Conservation (phyloP, 2,797 vertebrate genomes). For the Apogon hyalosoma region DNA sequence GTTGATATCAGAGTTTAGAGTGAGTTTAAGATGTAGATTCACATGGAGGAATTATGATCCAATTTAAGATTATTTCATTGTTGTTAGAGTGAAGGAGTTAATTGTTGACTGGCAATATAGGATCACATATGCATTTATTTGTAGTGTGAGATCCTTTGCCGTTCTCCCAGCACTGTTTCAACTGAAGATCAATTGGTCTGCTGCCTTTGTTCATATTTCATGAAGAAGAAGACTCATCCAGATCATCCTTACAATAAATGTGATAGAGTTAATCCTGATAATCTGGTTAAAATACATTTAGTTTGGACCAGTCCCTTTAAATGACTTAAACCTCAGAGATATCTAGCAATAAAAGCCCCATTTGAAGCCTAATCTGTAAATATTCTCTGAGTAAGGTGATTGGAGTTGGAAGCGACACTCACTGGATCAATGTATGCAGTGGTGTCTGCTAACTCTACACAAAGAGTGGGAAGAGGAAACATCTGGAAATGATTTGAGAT, state of each 20-base stretch:
- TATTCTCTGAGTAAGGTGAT: not conserved
- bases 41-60: no score
- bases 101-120: no score
- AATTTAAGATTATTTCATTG: no score
- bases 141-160: no score
- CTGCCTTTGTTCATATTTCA: no score
- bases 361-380: not conserved
- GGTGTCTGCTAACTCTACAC: conserved; percentile 3
- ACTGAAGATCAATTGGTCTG: no score
- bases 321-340: conserved; percentile 23
- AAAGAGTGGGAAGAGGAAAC: conserved; percentile 13
- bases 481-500: conserved; percentile 49
- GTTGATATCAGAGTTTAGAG: no score
- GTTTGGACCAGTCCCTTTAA: conserved; percentile 33
- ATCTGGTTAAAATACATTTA: conserved; percentile 54
- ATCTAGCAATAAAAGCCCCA: not conserved
- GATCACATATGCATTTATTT: no score
- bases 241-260: conserved; percentile 10
- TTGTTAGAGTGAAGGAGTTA: no score
- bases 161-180: no score
- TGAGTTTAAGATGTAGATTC: no score
- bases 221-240: no score
- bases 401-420: conserved; percentile 36
- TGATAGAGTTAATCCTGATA: conserved; percentile 45
- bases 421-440: conserved; percentile 52